phyloP scores from a whole-genome alignment of 2,888 invertebrate species.

The Ypsolopha scabrella region DNA sequence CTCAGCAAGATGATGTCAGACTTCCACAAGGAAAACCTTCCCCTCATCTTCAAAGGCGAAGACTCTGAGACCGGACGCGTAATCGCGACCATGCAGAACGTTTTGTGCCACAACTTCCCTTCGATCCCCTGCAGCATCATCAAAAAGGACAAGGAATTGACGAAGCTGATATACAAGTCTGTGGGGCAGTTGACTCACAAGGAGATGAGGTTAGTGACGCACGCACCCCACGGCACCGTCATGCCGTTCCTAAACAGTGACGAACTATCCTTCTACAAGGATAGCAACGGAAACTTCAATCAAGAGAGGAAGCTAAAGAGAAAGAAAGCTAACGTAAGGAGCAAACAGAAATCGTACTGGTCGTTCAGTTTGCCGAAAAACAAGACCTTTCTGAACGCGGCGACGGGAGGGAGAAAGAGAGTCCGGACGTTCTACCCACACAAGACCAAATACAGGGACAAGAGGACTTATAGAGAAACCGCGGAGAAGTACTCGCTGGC shows the following conservation, averaged over 20 bases:
- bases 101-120: conserved; percentile 51
- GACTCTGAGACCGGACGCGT: conserved; percentile 13
- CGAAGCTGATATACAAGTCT: conserved; percentile 38
- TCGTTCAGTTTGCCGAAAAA: too few relatives aligned
- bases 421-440: conserved; percentile 54
- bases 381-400: neutral
- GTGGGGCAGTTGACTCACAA: conserved; percentile 48
- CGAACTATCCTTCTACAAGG: conserved; percentile 39
- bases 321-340: conserved; percentile 12
- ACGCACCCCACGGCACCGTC: conserved; percentile 19
- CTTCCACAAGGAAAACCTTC: conserved; percentile 26
- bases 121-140: conserved; percentile 47
- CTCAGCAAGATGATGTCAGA: conserved; percentile 52
- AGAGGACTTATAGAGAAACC: conserved; percentile 15
- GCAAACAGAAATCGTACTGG: conserved; percentile 6
- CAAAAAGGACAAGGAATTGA: conserved; percentile 33
- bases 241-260: conserved; percentile 44
- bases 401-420: conserved; percentile 30
- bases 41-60: conserved; percentile 3
- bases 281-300: conserved; percentile 14
- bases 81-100: conserved; percentile 40
- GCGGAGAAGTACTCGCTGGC: neutral
- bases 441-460: conserved; percentile 45
- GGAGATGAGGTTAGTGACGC: conserved; percentile 19
- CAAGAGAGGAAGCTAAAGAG: conserved; percentile 6